A percentile compares a stretch with the other conserved stretches of the same genome.
phyloP scores from a whole-genome alignment of 2,113 vertebrate species.

The Benitochromis conjunctus region DNA sequence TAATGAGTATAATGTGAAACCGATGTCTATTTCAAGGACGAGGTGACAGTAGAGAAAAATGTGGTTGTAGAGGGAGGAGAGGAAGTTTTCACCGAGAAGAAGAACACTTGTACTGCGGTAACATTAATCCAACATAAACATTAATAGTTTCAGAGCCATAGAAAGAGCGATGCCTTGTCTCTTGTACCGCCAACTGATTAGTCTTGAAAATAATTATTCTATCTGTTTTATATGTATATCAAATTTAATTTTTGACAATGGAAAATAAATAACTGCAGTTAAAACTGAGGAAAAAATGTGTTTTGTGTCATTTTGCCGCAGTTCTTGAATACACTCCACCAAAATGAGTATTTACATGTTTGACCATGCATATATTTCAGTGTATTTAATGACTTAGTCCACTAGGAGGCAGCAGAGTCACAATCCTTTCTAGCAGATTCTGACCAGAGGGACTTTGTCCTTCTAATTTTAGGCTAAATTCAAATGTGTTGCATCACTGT shows the following conservation, averaged over 20 bases:
- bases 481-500: background rate
- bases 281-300: background rate
- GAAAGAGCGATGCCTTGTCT: constrained; percentile 36
- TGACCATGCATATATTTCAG: background rate
- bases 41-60: background rate
- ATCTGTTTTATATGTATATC: constrained; percentile 69
- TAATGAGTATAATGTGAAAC: background rate
- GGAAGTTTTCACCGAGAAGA: constrained; percentile 11
- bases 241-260: constrained; percentile 60
- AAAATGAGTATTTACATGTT: background rate
- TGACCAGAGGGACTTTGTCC: background rate
- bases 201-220: constrained; percentile 26
- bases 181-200: constrained; percentile 31
- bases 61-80: background rate
- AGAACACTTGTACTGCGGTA: constrained; percentile 11
- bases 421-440: background rate
- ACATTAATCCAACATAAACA: constrained; percentile 10
- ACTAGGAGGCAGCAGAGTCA: constrained; percentile 37
- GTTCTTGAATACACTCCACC: background rate
- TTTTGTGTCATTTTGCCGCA: background rate
- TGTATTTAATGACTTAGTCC: background rate
- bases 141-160: constrained; percentile 45
- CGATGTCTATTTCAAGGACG: constrained; percentile 21
- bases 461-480: background rate
- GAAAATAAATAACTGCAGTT: constrained; percentile 55